Percentiles rank a stretch among this genome's conserved stretches.
Evolutionary conservation across 1,140 invertebrate species (phyloP).

Genomic region (Neelides sp.): DNA sequence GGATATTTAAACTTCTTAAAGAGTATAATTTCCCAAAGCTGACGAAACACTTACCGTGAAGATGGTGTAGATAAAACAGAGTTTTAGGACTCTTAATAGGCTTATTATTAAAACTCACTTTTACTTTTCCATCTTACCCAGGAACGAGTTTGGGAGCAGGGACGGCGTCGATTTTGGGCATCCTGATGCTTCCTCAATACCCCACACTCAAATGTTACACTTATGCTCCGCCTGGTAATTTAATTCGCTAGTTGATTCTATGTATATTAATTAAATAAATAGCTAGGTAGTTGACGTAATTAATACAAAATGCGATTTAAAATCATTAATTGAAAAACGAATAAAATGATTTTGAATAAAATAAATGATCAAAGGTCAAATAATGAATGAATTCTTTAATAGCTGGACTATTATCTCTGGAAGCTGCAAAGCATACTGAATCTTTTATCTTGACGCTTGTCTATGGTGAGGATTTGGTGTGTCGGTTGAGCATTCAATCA

Average conservation of each 20-base stretch:
- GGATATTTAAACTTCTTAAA: no score
- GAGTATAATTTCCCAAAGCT: no score
- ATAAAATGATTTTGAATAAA: neutral
- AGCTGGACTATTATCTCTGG: constrained; percentile 58
- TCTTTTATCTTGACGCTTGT: constrained; percentile 72
- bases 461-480: constrained; percentile 77
- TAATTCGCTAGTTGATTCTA: constrained; percentile 33
- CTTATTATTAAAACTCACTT: no score
- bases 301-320: constrained; percentile 3
- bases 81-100: no score
- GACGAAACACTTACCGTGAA: no score
- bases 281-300: neutral
- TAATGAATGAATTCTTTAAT: constrained; percentile 1
- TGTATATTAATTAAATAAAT: constrained; percentile 14
- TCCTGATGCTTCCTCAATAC: constrained; percentile 61
- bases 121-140: constrained; percentile 35
- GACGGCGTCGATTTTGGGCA: constrained; percentile 57
- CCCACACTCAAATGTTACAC: constrained; percentile 58
- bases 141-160: constrained; percentile 75
- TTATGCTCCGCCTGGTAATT: constrained; percentile 63
- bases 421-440: constrained; percentile 56
- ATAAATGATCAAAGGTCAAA: neutral
- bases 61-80: no score
- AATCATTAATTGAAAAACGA: constrained; percentile 1
- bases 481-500: constrained; percentile 64